A percentile compares a stretch with the other conserved stretches of the same genome.
These are phyloP conservation scores for Pelodytes ibericus DNA, from an alignment of 2,797 vertebrate species.

Conservation along the genomic window DNA sequence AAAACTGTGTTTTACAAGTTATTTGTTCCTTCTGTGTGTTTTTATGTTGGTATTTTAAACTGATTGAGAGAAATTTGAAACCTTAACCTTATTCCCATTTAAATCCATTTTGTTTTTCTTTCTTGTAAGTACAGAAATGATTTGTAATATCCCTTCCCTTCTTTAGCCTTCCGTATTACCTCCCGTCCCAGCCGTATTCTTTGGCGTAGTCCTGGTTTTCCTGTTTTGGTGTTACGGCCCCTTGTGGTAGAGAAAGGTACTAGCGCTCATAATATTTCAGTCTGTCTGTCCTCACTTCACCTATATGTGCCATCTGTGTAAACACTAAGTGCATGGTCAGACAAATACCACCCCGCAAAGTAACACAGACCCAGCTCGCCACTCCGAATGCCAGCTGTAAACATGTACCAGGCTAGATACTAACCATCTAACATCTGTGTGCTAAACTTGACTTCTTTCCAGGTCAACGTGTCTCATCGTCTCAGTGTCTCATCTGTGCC, in stretches of 20 bases:
- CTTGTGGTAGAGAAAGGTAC: slow-evolving; percentile 99
- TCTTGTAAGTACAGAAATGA: slow-evolving; percentile 77
- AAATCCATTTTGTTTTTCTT: slow-evolving; percentile 69
- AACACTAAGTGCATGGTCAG: slow-evolving; percentile 80
- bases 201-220: slow-evolving; percentile 99
- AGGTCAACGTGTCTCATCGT: slow-evolving; percentile 1
- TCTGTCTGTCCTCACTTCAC: slow-evolving; percentile 83
- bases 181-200: slow-evolving; percentile 99
- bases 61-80: neutral
- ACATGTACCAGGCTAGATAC: slow-evolving; percentile 61
- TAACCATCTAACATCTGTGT: slow-evolving; percentile 75
- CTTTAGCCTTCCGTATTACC: slow-evolving; percentile 98
- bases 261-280: slow-evolving; percentile 83
- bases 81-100: slow-evolving; percentile 57
- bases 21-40: neutral
- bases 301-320: slow-evolving; percentile 79
- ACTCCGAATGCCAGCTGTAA: slow-evolving; percentile 62
- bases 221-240: slow-evolving; percentile 99
- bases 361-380: slow-evolving; percentile 71
- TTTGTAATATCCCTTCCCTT: slow-evolving; percentile 96
- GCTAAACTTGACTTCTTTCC: slow-evolving; percentile 62
- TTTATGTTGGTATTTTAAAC: neutral
- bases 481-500: slow-evolving; percentile 61
- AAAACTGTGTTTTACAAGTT: too few species aligned
- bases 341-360: too few species aligned